phyloP scores from a whole-genome alignment of 1,140 invertebrate species.

The Lepidurus couesii region DNA sequence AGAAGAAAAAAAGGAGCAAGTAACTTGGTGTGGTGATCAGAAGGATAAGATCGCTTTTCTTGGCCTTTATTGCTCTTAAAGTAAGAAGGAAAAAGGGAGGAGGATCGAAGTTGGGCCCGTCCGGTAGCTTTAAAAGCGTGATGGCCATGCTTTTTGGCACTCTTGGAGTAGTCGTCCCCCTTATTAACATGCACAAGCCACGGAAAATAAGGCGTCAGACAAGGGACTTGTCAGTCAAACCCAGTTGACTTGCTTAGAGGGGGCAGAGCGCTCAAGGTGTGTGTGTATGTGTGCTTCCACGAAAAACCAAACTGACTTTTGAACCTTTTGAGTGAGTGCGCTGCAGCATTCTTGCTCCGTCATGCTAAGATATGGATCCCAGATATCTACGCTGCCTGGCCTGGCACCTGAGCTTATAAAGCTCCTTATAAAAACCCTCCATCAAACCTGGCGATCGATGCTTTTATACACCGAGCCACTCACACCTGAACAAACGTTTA shows the following conservation, averaged over 20 bases:
- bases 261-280: background rate
- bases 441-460: background rate
- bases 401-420: background rate
- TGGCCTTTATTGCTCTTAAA: background rate
- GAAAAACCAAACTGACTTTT: slow-evolving; percentile 20
- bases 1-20: background rate
- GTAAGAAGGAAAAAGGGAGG: slow-evolving; percentile 4
- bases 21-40: background rate
- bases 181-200: slow-evolving; percentile 19
- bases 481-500: slow-evolving; percentile 19
- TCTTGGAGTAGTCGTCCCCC: slow-evolving; percentile 5
- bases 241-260: slow-evolving; percentile 1
- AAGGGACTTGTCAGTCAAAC: slow-evolving; percentile 21
- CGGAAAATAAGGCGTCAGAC: slow-evolving; percentile 5
- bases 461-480: background rate
- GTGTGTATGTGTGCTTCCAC: slow-evolving; percentile 8
- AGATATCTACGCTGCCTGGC: background rate
- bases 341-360: slow-evolving; percentile 21
- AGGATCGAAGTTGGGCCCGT: background rate
- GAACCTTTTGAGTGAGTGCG: background rate
- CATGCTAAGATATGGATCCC: slow-evolving; percentile 1
- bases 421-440: background rate
- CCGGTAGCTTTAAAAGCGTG: slow-evolving; percentile 15
- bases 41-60: slow-evolving; percentile 3
- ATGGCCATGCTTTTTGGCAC: slow-evolving; percentile 12